A percentile compares a stretch with the other conserved stretches of the same genome.
Evolutionary conservation across 2,797 vertebrate genomes (phyloP).

Genomic region (Taenioides sp.): DNA sequence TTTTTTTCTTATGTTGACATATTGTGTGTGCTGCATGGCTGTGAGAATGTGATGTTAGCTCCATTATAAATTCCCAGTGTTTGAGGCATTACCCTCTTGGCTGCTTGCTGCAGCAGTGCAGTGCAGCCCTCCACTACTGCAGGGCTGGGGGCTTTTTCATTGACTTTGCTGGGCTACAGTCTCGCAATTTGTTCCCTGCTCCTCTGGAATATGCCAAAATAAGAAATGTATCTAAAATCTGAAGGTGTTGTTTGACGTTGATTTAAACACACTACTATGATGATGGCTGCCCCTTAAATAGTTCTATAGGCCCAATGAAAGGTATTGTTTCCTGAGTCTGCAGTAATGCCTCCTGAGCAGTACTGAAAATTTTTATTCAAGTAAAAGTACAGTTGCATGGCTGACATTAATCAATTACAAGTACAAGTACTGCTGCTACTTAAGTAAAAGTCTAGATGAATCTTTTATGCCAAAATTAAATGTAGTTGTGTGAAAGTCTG

Average conservation of each 20-base stretch:
- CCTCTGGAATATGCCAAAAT: slow-evolving; percentile 28
- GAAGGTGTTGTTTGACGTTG: slow-evolving; percentile 1
- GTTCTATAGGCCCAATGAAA: slow-evolving; percentile 17
- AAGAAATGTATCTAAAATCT: slow-evolving; percentile 9
- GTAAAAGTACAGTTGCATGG: no score
- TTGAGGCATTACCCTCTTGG: slow-evolving; percentile 48
- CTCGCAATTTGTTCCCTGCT: slow-evolving; percentile 42
- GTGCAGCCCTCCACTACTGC: slow-evolving; percentile 65
- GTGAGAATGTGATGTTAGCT: slow-evolving; percentile 36
- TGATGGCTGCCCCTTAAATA: slow-evolving; percentile 25
- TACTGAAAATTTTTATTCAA: no score
- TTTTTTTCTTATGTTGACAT: slow-evolving; percentile 33
- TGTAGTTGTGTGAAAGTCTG: no score
- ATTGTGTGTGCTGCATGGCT: slow-evolving; percentile 28
- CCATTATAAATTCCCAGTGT: slow-evolving; percentile 39
- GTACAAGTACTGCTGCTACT: no score
- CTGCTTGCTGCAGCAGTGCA: slow-evolving; percentile 72
- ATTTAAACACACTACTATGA: not conserved
- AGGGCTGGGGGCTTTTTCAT: slow-evolving; percentile 32
- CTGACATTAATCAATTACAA: no score
- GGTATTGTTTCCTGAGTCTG: slow-evolving; percentile 47
- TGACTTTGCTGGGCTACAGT: slow-evolving; percentile 46
- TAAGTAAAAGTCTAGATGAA: no score
- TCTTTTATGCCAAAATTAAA: no score
- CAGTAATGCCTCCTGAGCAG: slow-evolving; percentile 13